Evolutionary conservation across 2,113 vertebrate species (phyloP).

Genomic region (Pampusana beccarii): DNA sequence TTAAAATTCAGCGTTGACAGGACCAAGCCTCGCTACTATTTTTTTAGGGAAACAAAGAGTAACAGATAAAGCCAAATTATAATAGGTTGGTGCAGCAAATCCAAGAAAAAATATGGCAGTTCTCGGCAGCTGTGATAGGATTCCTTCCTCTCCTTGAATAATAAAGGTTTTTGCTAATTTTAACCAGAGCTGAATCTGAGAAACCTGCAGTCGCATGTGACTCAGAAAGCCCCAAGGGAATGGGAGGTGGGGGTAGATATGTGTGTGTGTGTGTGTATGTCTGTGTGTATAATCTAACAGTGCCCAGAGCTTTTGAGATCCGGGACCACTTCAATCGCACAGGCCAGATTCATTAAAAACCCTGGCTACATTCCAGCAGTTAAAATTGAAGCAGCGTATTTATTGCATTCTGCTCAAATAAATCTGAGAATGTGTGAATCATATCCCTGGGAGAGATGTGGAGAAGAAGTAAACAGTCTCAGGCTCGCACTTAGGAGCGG

Average conservation of each 20-base stretch:
- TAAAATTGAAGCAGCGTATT: constrained; percentile 96
- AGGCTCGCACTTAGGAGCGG: constrained; percentile 45
- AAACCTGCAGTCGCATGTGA: constrained; percentile 74
- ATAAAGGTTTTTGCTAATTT: constrained; percentile 77
- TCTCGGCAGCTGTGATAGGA: constrained; percentile 62
- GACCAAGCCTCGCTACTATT: constrained; percentile 14
- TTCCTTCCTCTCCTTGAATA: constrained; percentile 70
- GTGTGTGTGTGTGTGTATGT: background rate
- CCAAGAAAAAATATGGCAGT: constrained; percentile 56
- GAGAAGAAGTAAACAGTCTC: constrained; percentile 76
- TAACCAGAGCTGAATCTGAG: constrained; percentile 73
- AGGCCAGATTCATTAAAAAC: constrained; percentile 99
- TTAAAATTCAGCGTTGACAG: constrained; percentile 38
- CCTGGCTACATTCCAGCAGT: constrained; percentile 95
- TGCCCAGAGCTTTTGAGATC: constrained; percentile 80
- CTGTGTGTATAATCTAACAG: constrained; percentile 75
- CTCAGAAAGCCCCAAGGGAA: constrained; percentile 74
- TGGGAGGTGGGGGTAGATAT: constrained; percentile 49
- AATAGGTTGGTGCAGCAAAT: constrained; percentile 40
- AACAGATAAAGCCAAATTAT: constrained; percentile 58
- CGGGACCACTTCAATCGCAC: constrained; percentile 88
- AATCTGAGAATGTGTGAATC: constrained; percentile 98
- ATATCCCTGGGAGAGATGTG: constrained; percentile 89
- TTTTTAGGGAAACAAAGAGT: constrained; percentile 67
- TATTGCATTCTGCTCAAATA: constrained; percentile 98